Conservation (phyloP, 2,113 vertebrate genomes). For the Cathartes aura region DNA sequence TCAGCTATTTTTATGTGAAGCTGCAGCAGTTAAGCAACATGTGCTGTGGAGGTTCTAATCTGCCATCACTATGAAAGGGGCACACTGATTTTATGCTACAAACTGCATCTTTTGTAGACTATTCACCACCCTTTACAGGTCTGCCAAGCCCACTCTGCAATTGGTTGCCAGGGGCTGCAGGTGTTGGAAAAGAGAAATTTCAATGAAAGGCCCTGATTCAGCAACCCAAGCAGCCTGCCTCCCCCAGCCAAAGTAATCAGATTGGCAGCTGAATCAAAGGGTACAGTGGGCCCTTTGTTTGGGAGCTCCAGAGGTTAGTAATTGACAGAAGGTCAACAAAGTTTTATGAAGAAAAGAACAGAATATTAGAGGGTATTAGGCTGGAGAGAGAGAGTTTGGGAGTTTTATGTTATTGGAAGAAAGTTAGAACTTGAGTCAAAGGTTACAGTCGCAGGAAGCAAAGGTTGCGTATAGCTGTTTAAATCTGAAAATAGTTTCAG, state of each 20-base stretch:
- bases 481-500: conserved; percentile 12
- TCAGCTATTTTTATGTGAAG: background rate
- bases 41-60: background rate
- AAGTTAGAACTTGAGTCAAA: background rate
- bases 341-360: conserved; percentile 69
- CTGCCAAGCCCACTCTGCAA: conserved; percentile 45
- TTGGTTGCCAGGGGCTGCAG: conserved; percentile 68
- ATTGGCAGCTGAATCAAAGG: conserved; percentile 76
- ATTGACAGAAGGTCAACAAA: conserved; percentile 67
- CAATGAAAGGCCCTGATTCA: conserved; percentile 81
- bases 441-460: background rate
- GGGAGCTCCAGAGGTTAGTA: conserved; percentile 52
- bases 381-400: conserved; percentile 12
- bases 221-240: conserved; percentile 58
- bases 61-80: background rate
- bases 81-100: conserved; percentile 19
- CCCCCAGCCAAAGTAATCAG: conserved; percentile 80
- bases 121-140: conserved; percentile 59
- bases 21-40: background rate
- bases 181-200: conserved; percentile 71
- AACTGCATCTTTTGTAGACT: conserved; percentile 37
- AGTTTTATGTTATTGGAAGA: conserved; percentile 43
- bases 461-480: background rate
- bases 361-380: conserved; percentile 51
- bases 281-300: conserved; percentile 79